Conservation (phyloP, 1,140 invertebrate species). For the Patella vulgata region DNA sequence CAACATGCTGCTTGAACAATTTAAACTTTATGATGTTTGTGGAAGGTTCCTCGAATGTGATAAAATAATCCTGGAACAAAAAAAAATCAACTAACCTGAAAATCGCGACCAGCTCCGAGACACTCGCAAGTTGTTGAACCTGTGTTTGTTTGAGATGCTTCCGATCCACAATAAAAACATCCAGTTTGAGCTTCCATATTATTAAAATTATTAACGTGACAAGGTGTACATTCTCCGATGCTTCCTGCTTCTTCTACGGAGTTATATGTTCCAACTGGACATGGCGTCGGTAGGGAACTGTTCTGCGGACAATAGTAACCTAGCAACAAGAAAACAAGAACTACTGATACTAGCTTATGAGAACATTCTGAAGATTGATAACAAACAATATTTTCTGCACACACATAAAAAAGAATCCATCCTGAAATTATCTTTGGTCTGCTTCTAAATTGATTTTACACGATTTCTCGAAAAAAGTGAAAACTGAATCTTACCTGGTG, state of each 20-base stretch:
- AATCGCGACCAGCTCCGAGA: constrained; percentile 55
- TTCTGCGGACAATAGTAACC: constrained; percentile 59
- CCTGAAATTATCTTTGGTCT: neutral
- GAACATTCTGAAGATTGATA: too few relatives aligned
- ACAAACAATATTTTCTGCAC: neutral
- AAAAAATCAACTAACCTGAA: constrained; percentile 63
- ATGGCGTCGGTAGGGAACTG: constrained; percentile 41
- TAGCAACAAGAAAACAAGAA: too few relatives aligned
- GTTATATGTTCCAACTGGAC: constrained; percentile 51
- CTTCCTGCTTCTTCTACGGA: constrained; percentile 33
- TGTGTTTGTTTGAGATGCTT: constrained; percentile 42
- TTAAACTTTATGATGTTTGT: too few relatives aligned
- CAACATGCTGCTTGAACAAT: too few relatives aligned
- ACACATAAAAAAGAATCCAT: neutral
- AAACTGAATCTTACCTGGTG: constrained; percentile 52
- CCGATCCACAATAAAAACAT: constrained; percentile 56
- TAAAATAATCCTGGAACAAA: too few relatives aligned
- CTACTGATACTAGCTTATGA: too few relatives aligned
- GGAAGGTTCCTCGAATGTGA: too few relatives aligned
- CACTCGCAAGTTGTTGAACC: constrained; percentile 54
- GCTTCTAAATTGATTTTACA: neutral
- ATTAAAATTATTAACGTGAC: constrained; percentile 57
- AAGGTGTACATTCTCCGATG: constrained; percentile 44
- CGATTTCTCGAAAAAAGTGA: too few relatives aligned
- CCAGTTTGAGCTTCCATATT: constrained; percentile 51